These are phyloP conservation scores for Prorops nasuta DNA, from an alignment of 1,140 invertebrate genomes.

Conservation along the genomic window DNA sequence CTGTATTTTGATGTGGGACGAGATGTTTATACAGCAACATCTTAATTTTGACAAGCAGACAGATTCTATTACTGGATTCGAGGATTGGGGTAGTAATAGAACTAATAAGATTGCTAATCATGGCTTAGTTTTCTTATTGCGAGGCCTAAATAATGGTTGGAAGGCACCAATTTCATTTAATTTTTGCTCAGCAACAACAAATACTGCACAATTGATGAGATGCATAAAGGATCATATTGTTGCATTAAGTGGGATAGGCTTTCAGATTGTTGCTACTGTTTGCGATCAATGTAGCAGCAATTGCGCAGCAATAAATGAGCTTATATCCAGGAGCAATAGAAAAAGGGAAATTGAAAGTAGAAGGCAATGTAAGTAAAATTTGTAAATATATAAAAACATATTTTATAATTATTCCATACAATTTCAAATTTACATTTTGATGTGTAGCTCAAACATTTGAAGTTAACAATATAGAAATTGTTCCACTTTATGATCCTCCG, in stretches of 20 bases:
- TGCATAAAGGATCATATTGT: constrained; percentile 6
- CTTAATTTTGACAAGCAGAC: constrained; percentile 11
- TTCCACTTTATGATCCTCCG: no score
- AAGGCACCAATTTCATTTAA: constrained; percentile 17
- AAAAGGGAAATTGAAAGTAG: no score
- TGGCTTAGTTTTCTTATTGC: constrained; percentile 22
- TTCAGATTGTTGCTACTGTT: constrained; percentile 1
- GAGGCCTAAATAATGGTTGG: constrained; percentile 15
- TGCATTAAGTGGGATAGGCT: neutral
- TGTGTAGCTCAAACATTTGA: no score
- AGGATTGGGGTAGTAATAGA: constrained; percentile 17
- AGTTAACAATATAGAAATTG: no score
- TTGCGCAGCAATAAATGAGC: no score
- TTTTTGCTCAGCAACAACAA: constrained; percentile 10
- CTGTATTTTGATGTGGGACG: constrained; percentile 19
- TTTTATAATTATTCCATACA: no score
- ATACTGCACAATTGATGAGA: neutral
- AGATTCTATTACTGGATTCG: constrained; percentile 21
- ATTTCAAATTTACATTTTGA: no score
- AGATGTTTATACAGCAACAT: constrained; percentile 12
- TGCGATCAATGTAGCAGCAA: constrained; percentile 8
- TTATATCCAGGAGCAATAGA: no score
- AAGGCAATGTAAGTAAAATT: no score
- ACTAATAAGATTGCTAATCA: constrained; percentile 20
- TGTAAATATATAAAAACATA: no score